phyloP scores from a whole-genome alignment of 2,113 vertebrate genomes.

The Apodemus sylvaticus region DNA sequence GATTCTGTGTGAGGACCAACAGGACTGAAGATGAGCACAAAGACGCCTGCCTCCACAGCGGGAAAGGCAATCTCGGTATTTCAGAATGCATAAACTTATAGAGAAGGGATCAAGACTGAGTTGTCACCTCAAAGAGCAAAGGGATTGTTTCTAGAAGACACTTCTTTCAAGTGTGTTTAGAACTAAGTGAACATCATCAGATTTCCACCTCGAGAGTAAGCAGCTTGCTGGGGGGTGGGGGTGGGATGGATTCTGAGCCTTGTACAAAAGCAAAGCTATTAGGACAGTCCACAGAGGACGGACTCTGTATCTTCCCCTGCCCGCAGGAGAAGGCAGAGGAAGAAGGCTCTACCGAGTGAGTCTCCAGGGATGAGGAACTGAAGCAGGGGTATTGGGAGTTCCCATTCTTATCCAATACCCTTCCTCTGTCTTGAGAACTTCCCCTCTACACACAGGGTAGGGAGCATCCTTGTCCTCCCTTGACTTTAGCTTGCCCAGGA shows the following conservation, averaged over 20 bases:
- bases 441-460: neutral
- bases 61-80: neutral
- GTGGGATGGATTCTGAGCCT: neutral
- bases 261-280: neutral
- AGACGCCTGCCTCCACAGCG: accelerated
- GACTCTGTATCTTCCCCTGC: neutral
- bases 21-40: accelerated
- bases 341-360: too few relatives aligned
- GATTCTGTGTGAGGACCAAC: neutral
- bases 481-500: neutral
- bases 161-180: neutral
- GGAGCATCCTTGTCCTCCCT: neutral
- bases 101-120: neutral
- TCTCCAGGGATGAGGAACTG: neutral
- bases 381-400: accelerated
- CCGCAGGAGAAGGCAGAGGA: neutral
- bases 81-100: neutral
- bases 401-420: neutral
- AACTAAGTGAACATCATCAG: neutral
- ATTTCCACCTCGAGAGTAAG: neutral
- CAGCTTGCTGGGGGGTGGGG: neutral
- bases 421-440: neutral
- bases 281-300: neutral
- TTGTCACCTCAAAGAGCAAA: neutral
- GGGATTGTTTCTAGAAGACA: neutral